Evolutionary conservation across 1,140 invertebrate species (phyloP).

Genomic region (Bombus huntii): DNA sequence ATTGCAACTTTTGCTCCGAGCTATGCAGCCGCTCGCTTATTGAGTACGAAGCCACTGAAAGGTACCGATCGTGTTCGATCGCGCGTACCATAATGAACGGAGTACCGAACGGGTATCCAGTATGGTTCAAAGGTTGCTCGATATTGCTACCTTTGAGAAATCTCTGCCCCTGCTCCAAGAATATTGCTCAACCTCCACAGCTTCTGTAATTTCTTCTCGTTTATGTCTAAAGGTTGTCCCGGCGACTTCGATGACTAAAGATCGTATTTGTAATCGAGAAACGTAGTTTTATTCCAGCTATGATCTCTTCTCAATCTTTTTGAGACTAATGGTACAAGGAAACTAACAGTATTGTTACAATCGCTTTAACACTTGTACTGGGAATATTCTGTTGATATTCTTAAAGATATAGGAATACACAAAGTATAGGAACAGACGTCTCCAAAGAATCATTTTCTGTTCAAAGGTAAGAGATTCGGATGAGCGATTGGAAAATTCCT

Average conservation of each 20-base stretch:
- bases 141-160: slow-evolving; percentile 4
- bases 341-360: no score
- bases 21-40: neutral
- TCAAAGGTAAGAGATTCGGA: no score
- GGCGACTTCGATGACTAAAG: neutral
- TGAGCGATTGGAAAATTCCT: no score
- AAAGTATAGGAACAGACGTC: no score
- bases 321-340: no score
- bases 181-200: neutral
- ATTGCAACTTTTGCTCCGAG: slow-evolving; percentile 5
- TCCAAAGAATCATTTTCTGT: no score
- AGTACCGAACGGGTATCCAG: neutral
- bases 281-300: no score
- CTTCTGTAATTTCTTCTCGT: neutral
- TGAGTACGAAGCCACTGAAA: slow-evolving; percentile 10
- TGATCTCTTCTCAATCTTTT: no score
- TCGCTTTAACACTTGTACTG: no score
- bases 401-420: no score
- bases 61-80: slow-evolving; percentile 12
- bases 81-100: slow-evolving; percentile 8
- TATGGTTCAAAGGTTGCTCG: neutral
- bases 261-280: neutral
- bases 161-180: neutral
- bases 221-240: neutral
- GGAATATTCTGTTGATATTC: no score